These are phyloP conservation scores for Venustaconcha ellipsiformis DNA, from an alignment of 1,140 invertebrate species.

Conservation along the genomic window DNA sequence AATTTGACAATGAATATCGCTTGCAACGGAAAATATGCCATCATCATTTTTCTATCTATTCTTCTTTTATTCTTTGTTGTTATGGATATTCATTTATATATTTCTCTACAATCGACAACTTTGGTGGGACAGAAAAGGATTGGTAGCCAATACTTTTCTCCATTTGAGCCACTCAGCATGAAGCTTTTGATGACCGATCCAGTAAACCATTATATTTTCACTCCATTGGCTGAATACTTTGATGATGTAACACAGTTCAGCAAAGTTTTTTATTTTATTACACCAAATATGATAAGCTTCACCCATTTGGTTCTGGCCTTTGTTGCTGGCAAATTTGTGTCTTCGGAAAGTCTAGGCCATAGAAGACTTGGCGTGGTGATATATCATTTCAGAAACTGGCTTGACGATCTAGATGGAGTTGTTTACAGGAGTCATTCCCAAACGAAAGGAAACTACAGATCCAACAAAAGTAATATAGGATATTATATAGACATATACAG, in stretches of 20 bases:
- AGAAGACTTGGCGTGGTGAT: conserved; percentile 52
- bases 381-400: conserved; percentile 58
- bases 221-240: conserved; percentile 55
- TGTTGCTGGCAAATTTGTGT: conserved; percentile 49
- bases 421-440: conserved; percentile 51
- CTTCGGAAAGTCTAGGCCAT: conserved; percentile 48
- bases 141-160: conserved; percentile 24
- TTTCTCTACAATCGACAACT: conserved; percentile 20
- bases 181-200: conserved; percentile 62
- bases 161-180: conserved; percentile 53
- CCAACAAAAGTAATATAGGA: conserved; percentile 48
- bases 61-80: conserved; percentile 26
- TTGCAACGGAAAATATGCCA: conserved; percentile 18
- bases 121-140: conserved; percentile 16
- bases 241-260: conserved; percentile 55
- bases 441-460: conserved; percentile 41
- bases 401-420: conserved; percentile 61
- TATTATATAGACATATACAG: conserved; percentile 58
- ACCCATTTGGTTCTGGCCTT: conserved; percentile 44
- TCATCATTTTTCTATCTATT: conserved; percentile 10
- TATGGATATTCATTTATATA: conserved; percentile 32
- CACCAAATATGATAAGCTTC: conserved; percentile 60
- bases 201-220: conserved; percentile 51
- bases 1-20: conserved; percentile 10
- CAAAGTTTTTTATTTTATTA: conserved; percentile 55